Evolutionary conservation across 2,888 invertebrate species (phyloP), one percentile per base, ranked within the genome.

Genomic region (Amblyjoppa fuscipennis): DNA sequence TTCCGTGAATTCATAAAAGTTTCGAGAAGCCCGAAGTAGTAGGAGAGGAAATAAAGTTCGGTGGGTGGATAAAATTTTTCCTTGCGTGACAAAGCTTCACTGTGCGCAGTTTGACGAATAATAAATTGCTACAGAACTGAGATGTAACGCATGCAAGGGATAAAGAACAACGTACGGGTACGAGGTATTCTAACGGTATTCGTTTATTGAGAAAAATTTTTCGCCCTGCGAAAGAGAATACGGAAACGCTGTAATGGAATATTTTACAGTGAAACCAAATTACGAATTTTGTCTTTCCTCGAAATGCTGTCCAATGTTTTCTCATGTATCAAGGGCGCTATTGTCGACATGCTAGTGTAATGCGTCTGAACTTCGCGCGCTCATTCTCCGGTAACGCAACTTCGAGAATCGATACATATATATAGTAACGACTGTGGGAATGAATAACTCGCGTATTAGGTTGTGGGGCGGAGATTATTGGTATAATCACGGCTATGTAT

Each of bases 51-150:
- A 77, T 83, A 69, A 80, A 85, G 83, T 83, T 83, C 73, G 71
- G 76, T 34, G 73, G 78, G 66, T 71, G 56, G 70, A 69, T 20
- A 83, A 76, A 31, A 66, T 66, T 59, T 71, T 71, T 59, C 41
- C 41, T 68, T 20, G 13, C 16, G 56, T 56, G 71, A 76, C 59
- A 76, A 76, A 78, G 64, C 75, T 83, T 76, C 38, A 34, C 69
- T 76, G 69, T 78, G 64, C 74, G 82, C 82, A 85, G 78, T 87
- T 84, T 84, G 69, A 68, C 61, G 82, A 84, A 86, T 82, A 84
- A 81, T 83, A 86, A 84, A 87, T 87, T 86, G 74, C 86, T 84
- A 25, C 28, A 64, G 70, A 71, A 76, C 76, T 49, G 69, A 20
- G 61, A 83, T 56, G 53, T 51, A 51, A 74, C 69, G 56, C 38